phyloP scores from a whole-genome alignment of 2,888 invertebrate species.

The Lasioglossum calceatum region DNA sequence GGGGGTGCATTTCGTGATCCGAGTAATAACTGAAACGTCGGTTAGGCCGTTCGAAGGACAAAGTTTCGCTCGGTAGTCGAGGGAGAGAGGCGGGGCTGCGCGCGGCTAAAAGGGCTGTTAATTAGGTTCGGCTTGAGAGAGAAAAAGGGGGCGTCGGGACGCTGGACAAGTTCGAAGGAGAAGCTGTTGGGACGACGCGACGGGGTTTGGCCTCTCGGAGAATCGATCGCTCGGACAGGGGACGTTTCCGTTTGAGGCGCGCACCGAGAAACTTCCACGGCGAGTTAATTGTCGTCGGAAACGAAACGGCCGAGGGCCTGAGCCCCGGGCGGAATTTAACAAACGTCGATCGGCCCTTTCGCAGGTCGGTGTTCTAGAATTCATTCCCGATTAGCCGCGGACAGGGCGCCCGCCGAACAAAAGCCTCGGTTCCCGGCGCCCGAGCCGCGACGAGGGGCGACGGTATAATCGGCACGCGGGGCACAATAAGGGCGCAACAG shows the following conservation, averaged over 20 bases:
- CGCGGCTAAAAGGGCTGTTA: conserved; percentile 21
- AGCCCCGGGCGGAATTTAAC: neutral
- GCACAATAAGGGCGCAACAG: conserved; percentile 63
- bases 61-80: neutral
- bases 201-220: neutral
- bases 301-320: neutral
- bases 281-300: conserved; percentile 7
- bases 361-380: neutral
- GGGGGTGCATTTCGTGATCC: conserved; percentile 30
- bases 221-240: conserved; percentile 13
- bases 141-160: conserved; percentile 21
- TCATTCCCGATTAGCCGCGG: neutral
- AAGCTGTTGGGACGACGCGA: neutral
- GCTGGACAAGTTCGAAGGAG: conserved; percentile 53
- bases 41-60: conserved; percentile 35
- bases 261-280: neutral
- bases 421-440: conserved; percentile 4
- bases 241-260: neutral
- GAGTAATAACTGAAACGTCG: conserved; percentile 53
- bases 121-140: conserved; percentile 29
- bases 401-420: conserved; percentile 6
- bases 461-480: conserved; percentile 44
- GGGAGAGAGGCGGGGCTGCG: neutral
- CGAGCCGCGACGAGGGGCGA: conserved; percentile 3
- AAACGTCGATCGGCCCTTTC: conserved; percentile 20